These are phyloP conservation scores for Galeopterus variegatus DNA, from an alignment of 2,113 vertebrate genomes.

Conservation along the genomic window DNA sequence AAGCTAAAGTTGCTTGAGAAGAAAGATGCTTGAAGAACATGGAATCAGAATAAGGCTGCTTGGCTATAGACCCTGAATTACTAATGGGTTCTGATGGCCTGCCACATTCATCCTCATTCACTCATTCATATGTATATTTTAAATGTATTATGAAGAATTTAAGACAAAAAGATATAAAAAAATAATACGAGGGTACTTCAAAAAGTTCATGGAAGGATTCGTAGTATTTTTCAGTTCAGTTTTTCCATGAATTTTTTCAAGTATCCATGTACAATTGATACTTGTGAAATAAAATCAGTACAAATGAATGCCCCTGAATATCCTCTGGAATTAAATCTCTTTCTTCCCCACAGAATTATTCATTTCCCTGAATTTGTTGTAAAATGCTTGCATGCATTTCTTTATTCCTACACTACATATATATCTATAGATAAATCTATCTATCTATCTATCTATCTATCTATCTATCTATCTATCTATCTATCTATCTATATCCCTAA, in stretches of 20 bases:
- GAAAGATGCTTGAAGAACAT: background rate
- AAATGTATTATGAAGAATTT: constrained; percentile 28
- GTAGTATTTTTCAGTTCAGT: no score
- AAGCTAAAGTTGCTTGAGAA: background rate
- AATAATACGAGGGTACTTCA: background rate
- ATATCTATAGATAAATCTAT: no score
- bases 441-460: no score
- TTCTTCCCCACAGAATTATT: background rate
- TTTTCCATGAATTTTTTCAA: no score
- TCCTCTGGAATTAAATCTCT: background rate
- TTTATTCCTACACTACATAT: background rate
- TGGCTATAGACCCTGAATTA: background rate
- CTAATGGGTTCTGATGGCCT: background rate
- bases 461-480: no score
- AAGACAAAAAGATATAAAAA: background rate
- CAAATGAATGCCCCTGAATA: background rate
- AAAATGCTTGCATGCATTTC: background rate
- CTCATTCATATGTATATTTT: background rate
- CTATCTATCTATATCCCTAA: background rate
- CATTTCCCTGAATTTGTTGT: background rate
- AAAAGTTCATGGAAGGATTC: no score
- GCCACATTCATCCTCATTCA: background rate
- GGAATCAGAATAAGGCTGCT: background rate
- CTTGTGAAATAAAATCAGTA: background rate
- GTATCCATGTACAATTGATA: background rate